Conservation (phyloP, 2,113 vertebrate species). For the Pitta sordida region DNA sequence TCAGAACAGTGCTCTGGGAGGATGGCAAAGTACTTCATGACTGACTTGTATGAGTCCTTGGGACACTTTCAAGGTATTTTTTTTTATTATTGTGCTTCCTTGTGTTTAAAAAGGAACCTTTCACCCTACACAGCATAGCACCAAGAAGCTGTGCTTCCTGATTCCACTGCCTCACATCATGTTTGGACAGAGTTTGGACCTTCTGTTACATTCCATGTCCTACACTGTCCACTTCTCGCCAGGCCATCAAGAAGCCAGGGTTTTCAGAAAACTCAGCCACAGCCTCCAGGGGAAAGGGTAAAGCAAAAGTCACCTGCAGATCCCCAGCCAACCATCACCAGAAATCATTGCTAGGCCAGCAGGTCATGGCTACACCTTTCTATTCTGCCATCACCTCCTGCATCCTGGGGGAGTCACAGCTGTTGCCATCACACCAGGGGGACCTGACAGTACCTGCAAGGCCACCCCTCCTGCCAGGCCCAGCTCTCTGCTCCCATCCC, state of each 20-base stretch:
- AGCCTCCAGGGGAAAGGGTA: background rate
- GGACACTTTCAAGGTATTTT: background rate
- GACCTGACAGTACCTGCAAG: background rate
- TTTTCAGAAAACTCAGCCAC: background rate
- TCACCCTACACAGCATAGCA: background rate
- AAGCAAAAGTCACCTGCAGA: too few species aligned
- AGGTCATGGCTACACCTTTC: background rate
- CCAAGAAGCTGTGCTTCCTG: background rate
- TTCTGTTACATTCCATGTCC: background rate
- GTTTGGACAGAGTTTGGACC: background rate
- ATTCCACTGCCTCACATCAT: background rate
- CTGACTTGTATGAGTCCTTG: background rate
- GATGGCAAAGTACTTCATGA: background rate
- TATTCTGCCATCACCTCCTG: background rate
- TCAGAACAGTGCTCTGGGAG: background rate
- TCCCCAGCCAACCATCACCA: background rate
- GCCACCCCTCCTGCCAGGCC: background rate
- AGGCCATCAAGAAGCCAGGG: background rate
- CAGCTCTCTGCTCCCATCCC: background rate
- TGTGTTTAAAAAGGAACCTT: background rate
- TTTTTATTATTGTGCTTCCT: background rate
- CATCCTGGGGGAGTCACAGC: background rate
- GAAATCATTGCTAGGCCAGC: background rate
- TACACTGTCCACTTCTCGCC: background rate
- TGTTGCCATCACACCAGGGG: background rate